Evolutionary conservation across 2,888 invertebrate species (phyloP), one percentile per base, ranked within the genome.

Genomic region (Sinelater perroti): DNA sequence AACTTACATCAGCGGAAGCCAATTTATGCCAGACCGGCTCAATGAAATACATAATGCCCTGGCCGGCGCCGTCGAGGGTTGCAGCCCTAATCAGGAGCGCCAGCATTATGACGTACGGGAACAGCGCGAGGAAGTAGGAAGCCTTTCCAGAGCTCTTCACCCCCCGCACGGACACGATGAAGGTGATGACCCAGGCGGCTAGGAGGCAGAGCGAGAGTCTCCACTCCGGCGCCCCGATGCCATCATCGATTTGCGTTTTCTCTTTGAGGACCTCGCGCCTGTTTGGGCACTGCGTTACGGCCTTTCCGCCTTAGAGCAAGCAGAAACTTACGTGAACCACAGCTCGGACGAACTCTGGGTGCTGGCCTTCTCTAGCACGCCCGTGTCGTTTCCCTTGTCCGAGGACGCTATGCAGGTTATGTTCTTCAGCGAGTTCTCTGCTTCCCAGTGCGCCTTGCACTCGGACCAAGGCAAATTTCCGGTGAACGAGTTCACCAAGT

Each of bases 81-180:
- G 80, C 80, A 0, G 87, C 85, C 58, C 87, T 83, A 46, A 92
- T 84, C 10, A 94, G 82, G 40, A 94, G 78, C 21, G 86, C 85
- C 54, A 91, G 79, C 77, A 94, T 84, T 44, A 94, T 86, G 2
- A 90, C 82, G 70, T 91, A 92, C 0, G 93, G 93, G 74, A 93
- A 93, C 1, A 94, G 75, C 0, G 95, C 95, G n/a, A 95, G 86
- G 76, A 95, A 91, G 77, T 95, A 95, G 0, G 95, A 87, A 0
- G 88, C 89, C 76, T 91, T 91, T 36, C 92, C 91, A 0, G 90
- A 87, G 70, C 89, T 89, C 75, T 88, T 87, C 0, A 92, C 89
- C 4, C 91, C 91, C 61, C 83, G 85, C 10, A 87, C 81, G 36
- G 91, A 86, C 46, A 90, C 87, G 4, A 86, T 66, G 70, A 89